These are phyloP conservation scores for Ecdyonurus torrentis DNA, from an alignment of 2,888 invertebrate species.

Conservation along the genomic window DNA sequence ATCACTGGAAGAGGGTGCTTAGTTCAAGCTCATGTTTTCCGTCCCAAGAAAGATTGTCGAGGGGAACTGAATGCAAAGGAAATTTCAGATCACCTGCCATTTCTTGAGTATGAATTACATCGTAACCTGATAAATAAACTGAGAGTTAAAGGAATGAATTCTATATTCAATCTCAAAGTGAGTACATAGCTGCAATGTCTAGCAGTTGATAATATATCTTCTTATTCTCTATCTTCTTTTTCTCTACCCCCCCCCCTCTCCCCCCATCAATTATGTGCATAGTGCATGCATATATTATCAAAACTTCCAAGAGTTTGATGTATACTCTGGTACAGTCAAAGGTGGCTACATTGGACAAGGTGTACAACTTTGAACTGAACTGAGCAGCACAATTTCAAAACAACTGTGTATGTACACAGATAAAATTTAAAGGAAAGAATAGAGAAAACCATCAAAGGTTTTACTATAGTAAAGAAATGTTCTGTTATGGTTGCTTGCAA, in stretches of 20 bases:
- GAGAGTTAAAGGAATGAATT: conserved; percentile 88
- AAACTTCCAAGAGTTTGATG: neutral
- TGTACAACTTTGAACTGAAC: no score
- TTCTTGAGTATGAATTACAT: conserved; percentile 91
- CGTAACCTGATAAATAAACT: conserved; percentile 77
- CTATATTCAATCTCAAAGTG: conserved; percentile 68
- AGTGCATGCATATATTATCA: no score
- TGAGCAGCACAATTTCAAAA: no score
- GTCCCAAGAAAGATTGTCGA: conserved; percentile 52
- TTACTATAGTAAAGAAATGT: no score
- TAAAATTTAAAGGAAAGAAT: no score
- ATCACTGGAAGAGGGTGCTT: conserved; percentile 53
- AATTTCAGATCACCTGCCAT: conserved; percentile 87
- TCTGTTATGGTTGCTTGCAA: no score
- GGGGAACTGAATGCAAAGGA: conserved; percentile 82
- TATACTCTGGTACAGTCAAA: no score
- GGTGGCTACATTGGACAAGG: no score
- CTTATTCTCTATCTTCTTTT: neutral
- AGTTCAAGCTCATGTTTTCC: conserved; percentile 56
- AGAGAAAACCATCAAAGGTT: no score
- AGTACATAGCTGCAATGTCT: conserved; percentile 15
- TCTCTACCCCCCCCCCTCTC: no score
- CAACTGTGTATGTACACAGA: no score
- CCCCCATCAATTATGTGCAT: no score
- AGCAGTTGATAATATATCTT: neutral